Base-by-base conservation (phyloP, 2,797 vertebrate genomes). In the Pempheris klunzingeri region DNA sequence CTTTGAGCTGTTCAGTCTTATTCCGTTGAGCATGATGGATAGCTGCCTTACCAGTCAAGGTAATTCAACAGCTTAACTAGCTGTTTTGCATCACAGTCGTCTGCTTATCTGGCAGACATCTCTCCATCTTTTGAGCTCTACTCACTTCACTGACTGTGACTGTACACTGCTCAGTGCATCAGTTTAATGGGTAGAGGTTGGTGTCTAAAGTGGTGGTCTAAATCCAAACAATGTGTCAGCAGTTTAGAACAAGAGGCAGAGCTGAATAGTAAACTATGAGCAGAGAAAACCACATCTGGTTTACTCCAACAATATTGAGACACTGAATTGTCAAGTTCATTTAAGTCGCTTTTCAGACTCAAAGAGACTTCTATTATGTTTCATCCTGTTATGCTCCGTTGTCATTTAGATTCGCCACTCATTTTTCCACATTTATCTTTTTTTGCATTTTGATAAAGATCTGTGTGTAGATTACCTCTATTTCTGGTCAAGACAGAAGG, bases 11-110 rank as follows among this genome's bases (percentile, higher is more conserved):
- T 2, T 4, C 10, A 53, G 52, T 50, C n/a, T 46, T 44, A 60
- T 63, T 53, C 66, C 64, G 20, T 22, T 5, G 7, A 72, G 62
- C n/a, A 0, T 72, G 74, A 74, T 50, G 15, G 70, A 68, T 73
- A 55, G 65, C 47, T 17, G 14, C 47, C 72, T 22, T 3, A 32
- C 1, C 54, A 32, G 28, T 10, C 26, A 17, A 54, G 60, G 22
- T 63, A 28, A 60, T 71, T 71, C 67, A 58, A 10, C 44, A 74
- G 49, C 36, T 22, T 11, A 26, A 49, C 53, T 47, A 24, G 59
- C 63, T 63, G 68, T 44, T 64, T 52, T 58, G 28, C 55, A 1
- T 28, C 7, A 9, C 55, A 5, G 64, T 20, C 41, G 14, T 28
- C 63, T 69, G 63, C 54, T 28, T 63, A 59, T 32, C 55, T 24